A percentile compares a stretch with the other conserved stretches of the same genome.
Evolutionary conservation across 2,888 invertebrate genomes (phyloP).

Genomic region (Trichogramma evanescens): DNA sequence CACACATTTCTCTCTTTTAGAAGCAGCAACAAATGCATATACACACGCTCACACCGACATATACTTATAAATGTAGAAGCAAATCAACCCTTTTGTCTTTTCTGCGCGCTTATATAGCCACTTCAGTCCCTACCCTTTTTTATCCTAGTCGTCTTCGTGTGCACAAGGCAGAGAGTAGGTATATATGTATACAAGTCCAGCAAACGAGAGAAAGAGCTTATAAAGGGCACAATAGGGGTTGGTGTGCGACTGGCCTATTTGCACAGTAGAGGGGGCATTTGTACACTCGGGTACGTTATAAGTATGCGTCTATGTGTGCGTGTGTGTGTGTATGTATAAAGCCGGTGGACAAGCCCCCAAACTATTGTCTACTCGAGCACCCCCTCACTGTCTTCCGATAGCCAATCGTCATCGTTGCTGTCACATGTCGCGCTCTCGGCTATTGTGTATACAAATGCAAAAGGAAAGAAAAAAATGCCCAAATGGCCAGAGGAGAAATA

Average conservation of each 20-base stretch:
- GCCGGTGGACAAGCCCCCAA: slow-evolving; percentile 37
- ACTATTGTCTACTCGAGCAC: slow-evolving; percentile 32
- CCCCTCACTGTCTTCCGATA: not conserved
- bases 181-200: too few species aligned
- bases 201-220: too few species aligned
- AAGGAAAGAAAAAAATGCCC: not conserved
- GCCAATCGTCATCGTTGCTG: slow-evolving; percentile 38
- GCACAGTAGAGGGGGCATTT: slow-evolving; percentile 34
- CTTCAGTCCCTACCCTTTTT: slow-evolving; percentile 14
- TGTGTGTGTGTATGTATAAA: not conserved
- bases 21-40: too few species aligned
- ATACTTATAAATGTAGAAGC: too few species aligned
- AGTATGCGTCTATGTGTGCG: slow-evolving; percentile 9
- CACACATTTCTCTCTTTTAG: not conserved
- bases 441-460: slow-evolving; percentile 39
- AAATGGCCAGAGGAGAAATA: slow-evolving; percentile 1
- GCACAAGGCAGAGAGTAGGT: slow-evolving; percentile 13
- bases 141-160: not conserved
- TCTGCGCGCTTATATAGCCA: not conserved
- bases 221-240: too few species aligned
- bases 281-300: too few species aligned
- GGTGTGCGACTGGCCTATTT: slow-evolving; percentile 42
- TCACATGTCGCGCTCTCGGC: slow-evolving; percentile 29
- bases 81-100: too few species aligned
- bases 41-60: too few species aligned